These are phyloP conservation scores for Clarias macrocephalus DNA, from an alignment of 2,113 vertebrate genomes.

Conservation along the genomic window DNA sequence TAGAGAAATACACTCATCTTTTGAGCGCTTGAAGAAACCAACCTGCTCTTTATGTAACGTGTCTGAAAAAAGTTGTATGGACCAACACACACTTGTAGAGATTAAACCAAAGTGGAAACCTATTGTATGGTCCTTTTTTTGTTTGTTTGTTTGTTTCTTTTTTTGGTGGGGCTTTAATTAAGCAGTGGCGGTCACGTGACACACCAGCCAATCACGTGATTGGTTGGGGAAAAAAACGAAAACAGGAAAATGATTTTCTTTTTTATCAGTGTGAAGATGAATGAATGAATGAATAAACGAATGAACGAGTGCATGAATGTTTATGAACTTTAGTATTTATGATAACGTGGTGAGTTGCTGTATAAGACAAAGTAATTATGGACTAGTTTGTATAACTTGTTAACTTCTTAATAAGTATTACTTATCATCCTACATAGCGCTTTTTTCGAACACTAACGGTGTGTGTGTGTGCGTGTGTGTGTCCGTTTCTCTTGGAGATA, in stretches of 20 bases:
- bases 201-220: not conserved
- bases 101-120: not conserved
- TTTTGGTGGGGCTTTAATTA: not conserved
- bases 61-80: not conserved
- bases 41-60: not conserved
- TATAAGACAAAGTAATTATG: too few species aligned
- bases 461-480: constrained; percentile 56
- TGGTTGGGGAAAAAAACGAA: not conserved
- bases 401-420: too few species aligned
- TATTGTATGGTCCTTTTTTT: not conserved
- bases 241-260: not conserved
- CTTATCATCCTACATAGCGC: not conserved
- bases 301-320: not conserved
- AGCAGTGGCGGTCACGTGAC: not conserved
- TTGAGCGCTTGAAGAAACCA: not conserved
- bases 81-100: not conserved
- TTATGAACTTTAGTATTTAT: not conserved
- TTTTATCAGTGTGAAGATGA: too few species aligned
- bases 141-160: too few species aligned
- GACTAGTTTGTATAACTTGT: not conserved
- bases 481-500: constrained; percentile 76
- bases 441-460: not conserved
- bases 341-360: not conserved
- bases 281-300: not conserved
- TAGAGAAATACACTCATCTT: not conserved